phyloP scores from a whole-genome alignment of 2,797 vertebrate species.

The Rhinophrynus dorsalis region DNA sequence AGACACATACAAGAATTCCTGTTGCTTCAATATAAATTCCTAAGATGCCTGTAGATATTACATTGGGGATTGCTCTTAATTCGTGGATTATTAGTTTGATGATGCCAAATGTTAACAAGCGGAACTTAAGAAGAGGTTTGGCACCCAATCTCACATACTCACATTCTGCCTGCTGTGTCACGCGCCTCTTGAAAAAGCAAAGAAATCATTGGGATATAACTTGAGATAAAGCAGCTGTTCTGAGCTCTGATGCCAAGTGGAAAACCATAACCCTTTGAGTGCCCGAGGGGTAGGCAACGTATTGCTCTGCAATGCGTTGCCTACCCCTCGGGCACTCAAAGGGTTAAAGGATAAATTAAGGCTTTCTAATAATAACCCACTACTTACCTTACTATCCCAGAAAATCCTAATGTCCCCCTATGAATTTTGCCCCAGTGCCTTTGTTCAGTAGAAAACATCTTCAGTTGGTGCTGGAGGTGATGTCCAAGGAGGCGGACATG shows the following conservation, averaged over 20 bases:
- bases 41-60: conserved; percentile 25
- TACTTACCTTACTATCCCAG: too few relatives aligned
- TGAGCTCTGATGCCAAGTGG: not conserved
- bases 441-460: too few relatives aligned
- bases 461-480: too few relatives aligned
- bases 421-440: too few relatives aligned
- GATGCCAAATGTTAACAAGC: conserved; percentile 44
- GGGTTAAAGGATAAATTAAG: too few relatives aligned
- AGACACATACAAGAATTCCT: conserved; percentile 25
- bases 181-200: not conserved
- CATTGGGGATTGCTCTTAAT: conserved; percentile 33
- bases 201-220: not conserved
- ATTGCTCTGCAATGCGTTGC: too few relatives aligned
- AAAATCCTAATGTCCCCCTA: too few relatives aligned
- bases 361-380: too few relatives aligned
- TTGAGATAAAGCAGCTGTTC: not conserved
- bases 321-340: too few relatives aligned
- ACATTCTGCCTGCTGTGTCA: not conserved
- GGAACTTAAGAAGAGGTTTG: conserved; percentile 28
- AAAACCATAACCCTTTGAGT: too few relatives aligned
- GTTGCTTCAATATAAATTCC: conserved; percentile 30
- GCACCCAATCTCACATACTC: conserved; percentile 19
- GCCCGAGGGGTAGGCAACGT: too few relatives aligned
- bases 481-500: too few relatives aligned
- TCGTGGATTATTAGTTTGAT: conserved; percentile 45